A percentile compares a stretch with the other conserved stretches of the same genome.
Conservation (phyloP, 2,888 invertebrate genomes). For the Mythimna vitellina region DNA sequence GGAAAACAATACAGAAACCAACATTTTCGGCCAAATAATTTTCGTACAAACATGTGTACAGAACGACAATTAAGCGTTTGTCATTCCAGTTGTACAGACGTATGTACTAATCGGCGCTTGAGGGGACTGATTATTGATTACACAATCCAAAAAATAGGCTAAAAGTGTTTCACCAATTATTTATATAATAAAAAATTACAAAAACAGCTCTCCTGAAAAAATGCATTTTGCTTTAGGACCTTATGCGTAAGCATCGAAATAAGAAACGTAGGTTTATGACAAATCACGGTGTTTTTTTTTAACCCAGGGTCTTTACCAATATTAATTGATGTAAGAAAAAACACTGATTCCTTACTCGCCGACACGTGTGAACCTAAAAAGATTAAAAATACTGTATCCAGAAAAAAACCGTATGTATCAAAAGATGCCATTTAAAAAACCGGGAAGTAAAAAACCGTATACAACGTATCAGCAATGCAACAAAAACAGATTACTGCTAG, state of each 20-base stretch:
- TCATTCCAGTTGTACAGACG: too few relatives aligned
- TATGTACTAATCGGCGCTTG: too few relatives aligned
- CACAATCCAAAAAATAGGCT: too few relatives aligned
- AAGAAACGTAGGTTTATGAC: background rate
- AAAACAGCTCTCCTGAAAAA: too few relatives aligned
- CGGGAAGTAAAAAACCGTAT: slow-evolving; percentile 50
- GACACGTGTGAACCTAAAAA: slow-evolving; percentile 44
- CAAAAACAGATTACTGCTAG: slow-evolving; percentile 75
- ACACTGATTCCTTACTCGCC: slow-evolving; percentile 2
- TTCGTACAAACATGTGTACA: too few relatives aligned
- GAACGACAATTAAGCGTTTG: too few relatives aligned
- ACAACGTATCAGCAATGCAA: slow-evolving; percentile 59
- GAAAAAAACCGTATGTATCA: slow-evolving; percentile 34
- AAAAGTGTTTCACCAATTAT: too few relatives aligned
- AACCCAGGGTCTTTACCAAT: background rate
- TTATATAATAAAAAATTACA: too few relatives aligned
- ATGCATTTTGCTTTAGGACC: too few relatives aligned
- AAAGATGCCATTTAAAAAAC: slow-evolving; percentile 53
- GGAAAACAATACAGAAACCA: too few relatives aligned
- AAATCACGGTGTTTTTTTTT: background rate
- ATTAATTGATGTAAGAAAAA: slow-evolving; percentile 23
- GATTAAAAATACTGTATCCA: slow-evolving; percentile 30
- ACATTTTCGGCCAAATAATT: too few relatives aligned
- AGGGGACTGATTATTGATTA: too few relatives aligned
- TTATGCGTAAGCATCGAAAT: background rate